Evolutionary conservation across 1,140 invertebrate genomes (phyloP), one percentile per base, ranked within the genome.

Genomic region (Drosophila funebris): DNA sequence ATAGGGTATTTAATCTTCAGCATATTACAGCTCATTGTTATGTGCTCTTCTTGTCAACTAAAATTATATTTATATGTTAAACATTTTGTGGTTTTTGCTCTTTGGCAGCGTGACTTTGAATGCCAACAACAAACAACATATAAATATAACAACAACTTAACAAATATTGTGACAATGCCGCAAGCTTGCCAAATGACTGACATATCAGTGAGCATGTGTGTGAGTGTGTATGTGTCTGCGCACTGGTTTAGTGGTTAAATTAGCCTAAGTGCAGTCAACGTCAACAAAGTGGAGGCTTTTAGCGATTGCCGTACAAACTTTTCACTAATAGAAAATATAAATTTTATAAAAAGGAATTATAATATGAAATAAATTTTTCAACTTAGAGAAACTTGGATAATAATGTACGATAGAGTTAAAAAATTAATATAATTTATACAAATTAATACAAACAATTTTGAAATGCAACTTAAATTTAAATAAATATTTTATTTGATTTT

Each of bases 261-360:
- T 87, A 87, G 83, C 77, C 83, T 76, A 87, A 87, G 83, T 87
- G 83, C 76, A 79, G 75, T 83, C 64, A 73, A 36, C 46, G 62
- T 67, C 73, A 81, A 57, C 50, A 52, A 66, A 74, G 73, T 53
- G 63, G 57, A 22, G 29, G 80, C 72, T 73, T 84, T 79, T 79
- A 76, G 79, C 60, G 72, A 79, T 44, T n/a, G n/a, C n/a, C 46
- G 44, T n/a, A 41, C 48, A 44, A 56, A 81, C 71, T 67, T 67
- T 80, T 41, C 22, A 37, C 63, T 66, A 85, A 84, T 85, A 80
- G 73, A 73, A 41, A 43, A 39, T 24, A 14, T 24, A 27, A 27
- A 46, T 58, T 44, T 46, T 7, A 13, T 5, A 8, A 22, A 4
- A 14, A 36, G 13, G 22, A 43, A 39, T 16, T 41, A 57, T 57